Conservation (phyloP, 2,888 invertebrate species). For the Ophonus ardosiacus region DNA sequence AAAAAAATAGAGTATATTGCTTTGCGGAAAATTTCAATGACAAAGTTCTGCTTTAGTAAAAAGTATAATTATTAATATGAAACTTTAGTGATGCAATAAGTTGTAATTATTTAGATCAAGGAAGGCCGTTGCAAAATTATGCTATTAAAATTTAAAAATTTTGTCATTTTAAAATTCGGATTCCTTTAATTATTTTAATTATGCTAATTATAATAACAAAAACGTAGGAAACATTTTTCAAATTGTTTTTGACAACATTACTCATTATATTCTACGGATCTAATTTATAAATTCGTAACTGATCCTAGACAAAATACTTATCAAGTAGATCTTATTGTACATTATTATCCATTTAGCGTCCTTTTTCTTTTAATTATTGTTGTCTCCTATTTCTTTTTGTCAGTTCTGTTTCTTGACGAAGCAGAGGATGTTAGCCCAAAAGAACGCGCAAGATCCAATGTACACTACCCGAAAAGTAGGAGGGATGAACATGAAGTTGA, state of each 20-base stretch:
- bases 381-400: too few relatives aligned
- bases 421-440: slow-evolving; percentile 92
- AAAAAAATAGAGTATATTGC: too few relatives aligned
- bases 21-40: background rate
- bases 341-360: background rate
- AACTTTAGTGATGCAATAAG: slow-evolving; percentile 1
- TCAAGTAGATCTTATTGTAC: background rate
- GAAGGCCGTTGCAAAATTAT: slow-evolving; percentile 34
- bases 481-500: slow-evolving; percentile 87
- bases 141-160: slow-evolving; percentile 8
- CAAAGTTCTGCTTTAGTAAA: background rate
- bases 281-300: background rate
- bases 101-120: slow-evolving; percentile 20
- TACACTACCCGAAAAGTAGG: slow-evolving; percentile 86
- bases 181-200: background rate
- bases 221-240: background rate
- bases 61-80: slow-evolving; percentile 17
- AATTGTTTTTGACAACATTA: background rate
- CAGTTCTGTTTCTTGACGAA: slow-evolving; percentile 83
- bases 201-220: background rate
- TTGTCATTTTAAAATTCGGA: slow-evolving; percentile 1
- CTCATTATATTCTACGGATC: too few relatives aligned
- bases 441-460: slow-evolving; percentile 86
- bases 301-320: background rate
- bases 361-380: too few relatives aligned